A percentile compares a stretch with the other conserved stretches of the same genome.
Evolutionary conservation across 2,113 vertebrate genomes (phyloP).

Genomic region (Xyliphius kryptos): DNA sequence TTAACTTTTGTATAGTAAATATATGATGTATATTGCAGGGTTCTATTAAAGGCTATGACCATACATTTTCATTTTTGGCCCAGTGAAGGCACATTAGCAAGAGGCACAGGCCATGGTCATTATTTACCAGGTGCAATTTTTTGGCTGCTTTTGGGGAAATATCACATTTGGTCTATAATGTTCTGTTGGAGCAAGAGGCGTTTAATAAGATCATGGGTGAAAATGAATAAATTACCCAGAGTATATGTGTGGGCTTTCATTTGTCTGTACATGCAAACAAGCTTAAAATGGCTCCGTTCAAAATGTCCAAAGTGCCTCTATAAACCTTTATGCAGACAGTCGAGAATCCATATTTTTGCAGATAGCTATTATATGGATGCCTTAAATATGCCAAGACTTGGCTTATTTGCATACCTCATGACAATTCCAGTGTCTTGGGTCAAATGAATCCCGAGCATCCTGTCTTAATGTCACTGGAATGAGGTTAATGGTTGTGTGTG

Average conservation of each 20-base stretch:
- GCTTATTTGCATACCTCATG: constrained; percentile 5
- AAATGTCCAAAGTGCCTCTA: neutral
- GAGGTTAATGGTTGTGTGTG: constrained; percentile 25
- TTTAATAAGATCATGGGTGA: constrained; percentile 30
- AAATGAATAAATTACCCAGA: constrained; percentile 14
- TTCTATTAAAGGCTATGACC: constrained; percentile 25
- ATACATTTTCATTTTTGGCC: constrained; percentile 37
- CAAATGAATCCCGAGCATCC: constrained; percentile 22
- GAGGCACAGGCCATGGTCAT: constrained; percentile 18
- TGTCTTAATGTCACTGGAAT: constrained; percentile 25
- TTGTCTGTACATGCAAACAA: neutral
- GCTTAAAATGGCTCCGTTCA: neutral
- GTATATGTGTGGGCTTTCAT: constrained; percentile 7
- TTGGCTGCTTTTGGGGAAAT: constrained; percentile 19
- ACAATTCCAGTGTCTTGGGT: constrained; percentile 6
- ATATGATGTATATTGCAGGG: constrained; percentile 35
- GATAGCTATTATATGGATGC: too few species aligned
- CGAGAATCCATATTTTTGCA: too few species aligned
- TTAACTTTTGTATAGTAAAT: too few species aligned
- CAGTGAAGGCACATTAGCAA: constrained; percentile 29
- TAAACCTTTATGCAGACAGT: constrained; percentile 2
- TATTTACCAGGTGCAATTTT: constrained; percentile 32
- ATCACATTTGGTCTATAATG: constrained; percentile 39
- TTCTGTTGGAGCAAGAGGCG: constrained; percentile 35
- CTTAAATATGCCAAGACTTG: neutral